phyloP scores from a whole-genome alignment of 2,888 invertebrate species.

The Cerastis leucographa region DNA sequence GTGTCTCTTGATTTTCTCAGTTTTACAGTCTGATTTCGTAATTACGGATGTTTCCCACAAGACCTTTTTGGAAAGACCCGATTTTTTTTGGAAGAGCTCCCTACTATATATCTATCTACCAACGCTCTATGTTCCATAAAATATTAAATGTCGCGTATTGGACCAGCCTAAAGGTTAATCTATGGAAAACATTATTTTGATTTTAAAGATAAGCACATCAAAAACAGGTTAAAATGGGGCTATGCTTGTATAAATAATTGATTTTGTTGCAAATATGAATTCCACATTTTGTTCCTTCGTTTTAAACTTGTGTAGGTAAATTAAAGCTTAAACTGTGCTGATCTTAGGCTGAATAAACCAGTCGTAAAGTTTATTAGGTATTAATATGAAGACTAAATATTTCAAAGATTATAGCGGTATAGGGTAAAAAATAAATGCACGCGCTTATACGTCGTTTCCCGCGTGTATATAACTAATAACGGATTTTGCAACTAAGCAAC shows the following conservation, averaged over 20 bases:
- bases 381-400: too few species aligned
- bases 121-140: neutral
- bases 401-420: neutral
- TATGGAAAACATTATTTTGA: slow-evolving; percentile 10
- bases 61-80: too few species aligned
- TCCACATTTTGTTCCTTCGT: neutral
- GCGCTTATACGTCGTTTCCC: too few species aligned
- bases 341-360: neutral
- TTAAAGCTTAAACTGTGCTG: neutral
- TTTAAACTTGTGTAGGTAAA: neutral
- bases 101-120: too few species aligned
- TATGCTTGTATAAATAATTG: slow-evolving; percentile 6
- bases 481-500: too few species aligned
- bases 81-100: neutral
- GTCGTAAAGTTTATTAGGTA: neutral
- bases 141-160: neutral
- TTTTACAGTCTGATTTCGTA: too few species aligned
- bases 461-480: too few species aligned
- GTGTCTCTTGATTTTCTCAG: too few species aligned
- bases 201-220: slow-evolving; percentile 12
- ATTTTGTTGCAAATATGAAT: slow-evolving; percentile 12
- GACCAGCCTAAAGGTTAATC: neutral
- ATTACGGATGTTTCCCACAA: too few species aligned
- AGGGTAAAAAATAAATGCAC: neutral
- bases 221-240: slow-evolving; percentile 16